Percentiles rank a stretch among this genome's conserved stretches.
Conservation (phyloP, 2,888 invertebrate genomes). For the Cepaea hortensis region DNA sequence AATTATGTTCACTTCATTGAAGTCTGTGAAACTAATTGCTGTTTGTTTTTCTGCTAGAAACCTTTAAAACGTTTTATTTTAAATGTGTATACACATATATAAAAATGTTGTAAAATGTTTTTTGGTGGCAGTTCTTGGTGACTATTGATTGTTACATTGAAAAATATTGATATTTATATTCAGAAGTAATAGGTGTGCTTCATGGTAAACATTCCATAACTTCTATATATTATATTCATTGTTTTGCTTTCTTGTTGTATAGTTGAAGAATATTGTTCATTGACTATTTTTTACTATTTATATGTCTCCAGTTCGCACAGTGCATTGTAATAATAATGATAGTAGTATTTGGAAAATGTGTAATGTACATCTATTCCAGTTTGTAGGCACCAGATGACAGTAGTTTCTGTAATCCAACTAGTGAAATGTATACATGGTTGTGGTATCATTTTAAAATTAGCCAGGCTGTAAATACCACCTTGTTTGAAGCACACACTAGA, state of each 20-base stretch:
- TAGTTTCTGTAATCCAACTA: too few relatives aligned
- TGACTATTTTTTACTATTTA: too few relatives aligned
- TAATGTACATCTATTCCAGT: too few relatives aligned
- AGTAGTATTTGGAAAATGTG: too few relatives aligned
- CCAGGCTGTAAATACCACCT: too few relatives aligned
- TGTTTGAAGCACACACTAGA: too few relatives aligned
- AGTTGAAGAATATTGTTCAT: slow-evolving; percentile 11
- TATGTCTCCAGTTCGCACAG: too few relatives aligned
- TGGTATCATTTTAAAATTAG: too few relatives aligned
- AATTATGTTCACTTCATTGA: not conserved
- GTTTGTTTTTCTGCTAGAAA: not conserved
- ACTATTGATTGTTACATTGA: slow-evolving; percentile 1
- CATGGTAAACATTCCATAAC: slow-evolving; percentile 37
- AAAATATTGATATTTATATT: slow-evolving; percentile 21
- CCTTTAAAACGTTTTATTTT: not conserved
- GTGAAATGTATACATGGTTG: too few relatives aligned
- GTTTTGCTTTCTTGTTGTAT: not conserved
- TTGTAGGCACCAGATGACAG: too few relatives aligned
- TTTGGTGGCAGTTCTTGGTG: slow-evolving; percentile 11
- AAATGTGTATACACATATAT: not conserved
- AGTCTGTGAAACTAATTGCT: not conserved
- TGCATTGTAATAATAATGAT: too few relatives aligned
- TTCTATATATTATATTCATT: not conserved
- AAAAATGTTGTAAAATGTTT: slow-evolving; percentile 11
- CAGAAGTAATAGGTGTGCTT: slow-evolving; percentile 30